Evolutionary conservation across 1,140 invertebrate genomes (phyloP).

Genomic region (Pachypeltis micranthus): DNA sequence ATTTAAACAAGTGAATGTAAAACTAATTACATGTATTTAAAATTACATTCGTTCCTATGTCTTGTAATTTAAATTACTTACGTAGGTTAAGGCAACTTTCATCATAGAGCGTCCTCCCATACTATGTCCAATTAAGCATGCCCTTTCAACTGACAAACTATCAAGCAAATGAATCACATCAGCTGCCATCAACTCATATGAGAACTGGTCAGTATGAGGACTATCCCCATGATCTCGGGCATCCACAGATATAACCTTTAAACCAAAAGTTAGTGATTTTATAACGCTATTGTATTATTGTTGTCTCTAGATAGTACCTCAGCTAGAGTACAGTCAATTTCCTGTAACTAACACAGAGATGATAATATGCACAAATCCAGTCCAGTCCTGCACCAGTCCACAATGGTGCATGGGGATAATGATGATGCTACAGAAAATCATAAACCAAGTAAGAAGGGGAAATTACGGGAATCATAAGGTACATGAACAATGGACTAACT

Average conservation of each 20-base stretch:
- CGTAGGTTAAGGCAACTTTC: conserved; percentile 51
- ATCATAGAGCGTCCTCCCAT: conserved; percentile 82
- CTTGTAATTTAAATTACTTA: too few species aligned
- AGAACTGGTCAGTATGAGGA: conserved; percentile 56
- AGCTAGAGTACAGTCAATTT: not conserved
- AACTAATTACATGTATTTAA: too few species aligned
- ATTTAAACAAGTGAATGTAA: too few species aligned
- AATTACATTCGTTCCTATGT: too few species aligned
- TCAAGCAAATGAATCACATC: conserved; percentile 57
- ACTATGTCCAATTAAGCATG: conserved; percentile 70
- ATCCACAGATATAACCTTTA: conserved; percentile 72
- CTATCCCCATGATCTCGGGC: conserved; percentile 86
- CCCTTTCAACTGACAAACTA: conserved; percentile 46
- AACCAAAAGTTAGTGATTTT: not conserved
- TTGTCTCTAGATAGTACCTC: conserved; percentile 4
- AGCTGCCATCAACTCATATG: conserved; percentile 54
- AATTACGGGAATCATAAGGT: too few species aligned
- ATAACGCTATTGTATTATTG: not conserved
- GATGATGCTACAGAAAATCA: too few species aligned
- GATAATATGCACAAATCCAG: conserved; percentile 34
- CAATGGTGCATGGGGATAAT: too few species aligned
- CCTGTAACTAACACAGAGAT: conserved; percentile 6
- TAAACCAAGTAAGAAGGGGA: too few species aligned
- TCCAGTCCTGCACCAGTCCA: too few species aligned
- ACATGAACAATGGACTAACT: too few species aligned